phyloP scores from a whole-genome alignment of 2,888 invertebrate species.

The Heliothis peltigera region DNA sequence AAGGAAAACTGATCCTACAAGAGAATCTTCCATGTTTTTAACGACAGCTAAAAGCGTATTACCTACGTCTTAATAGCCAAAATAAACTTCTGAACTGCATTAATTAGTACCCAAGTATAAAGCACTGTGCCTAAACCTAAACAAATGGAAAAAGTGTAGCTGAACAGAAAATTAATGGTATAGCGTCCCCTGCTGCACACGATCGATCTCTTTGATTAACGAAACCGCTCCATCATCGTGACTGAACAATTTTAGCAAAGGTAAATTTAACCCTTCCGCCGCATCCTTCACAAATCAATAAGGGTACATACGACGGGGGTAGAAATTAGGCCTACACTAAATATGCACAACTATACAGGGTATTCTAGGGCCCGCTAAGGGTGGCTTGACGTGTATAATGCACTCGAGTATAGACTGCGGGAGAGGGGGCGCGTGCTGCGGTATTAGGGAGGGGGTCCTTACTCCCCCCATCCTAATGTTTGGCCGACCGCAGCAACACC shows the following conservation, averaged over 20 bases:
- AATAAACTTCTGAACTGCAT: background rate
- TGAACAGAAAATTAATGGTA: slow-evolving; percentile 58
- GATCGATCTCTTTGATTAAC: slow-evolving; percentile 70
- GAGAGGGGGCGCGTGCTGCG: slow-evolving; percentile 63
- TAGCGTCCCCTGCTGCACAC: slow-evolving; percentile 64
- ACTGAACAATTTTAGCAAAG: slow-evolving; percentile 74
- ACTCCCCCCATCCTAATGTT: slow-evolving; percentile 62
- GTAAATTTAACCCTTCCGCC: slow-evolving; percentile 80
- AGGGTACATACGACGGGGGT: slow-evolving; percentile 70
- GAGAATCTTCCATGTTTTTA: too few species aligned
- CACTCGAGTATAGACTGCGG: slow-evolving; percentile 81
- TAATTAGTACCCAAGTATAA: slow-evolving; percentile 19
- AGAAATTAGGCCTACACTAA: slow-evolving; percentile 77
- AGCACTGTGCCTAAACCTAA: slow-evolving; percentile 32
- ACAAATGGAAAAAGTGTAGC: slow-evolving; percentile 54
- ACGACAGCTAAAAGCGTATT: too few species aligned
- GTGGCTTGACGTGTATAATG: slow-evolving; percentile 84
- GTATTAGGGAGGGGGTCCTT: slow-evolving; percentile 57
- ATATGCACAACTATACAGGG: slow-evolving; percentile 84
- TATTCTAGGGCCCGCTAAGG: slow-evolving; percentile 73
- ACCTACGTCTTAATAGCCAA: background rate
- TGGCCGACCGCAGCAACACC: slow-evolving; percentile 73
- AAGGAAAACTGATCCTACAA: too few species aligned
- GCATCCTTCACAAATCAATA: slow-evolving; percentile 75
- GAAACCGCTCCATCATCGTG: slow-evolving; percentile 75